These are phyloP conservation scores for Venustoraphidia nigricollis DNA, from an alignment of 2,888 invertebrate species.

Conservation along the genomic window DNA sequence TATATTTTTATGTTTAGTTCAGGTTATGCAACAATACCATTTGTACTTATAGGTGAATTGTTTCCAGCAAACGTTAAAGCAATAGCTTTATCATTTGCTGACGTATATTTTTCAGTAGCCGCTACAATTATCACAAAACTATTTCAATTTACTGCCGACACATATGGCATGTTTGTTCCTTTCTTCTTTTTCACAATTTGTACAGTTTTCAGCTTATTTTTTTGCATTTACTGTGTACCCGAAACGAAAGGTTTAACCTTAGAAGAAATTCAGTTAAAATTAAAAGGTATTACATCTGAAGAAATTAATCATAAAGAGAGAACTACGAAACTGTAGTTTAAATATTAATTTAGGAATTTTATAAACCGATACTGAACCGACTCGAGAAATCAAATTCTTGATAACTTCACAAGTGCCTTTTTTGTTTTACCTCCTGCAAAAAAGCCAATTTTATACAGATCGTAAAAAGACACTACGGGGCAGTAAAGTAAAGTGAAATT, in stretches of 20 bases:
- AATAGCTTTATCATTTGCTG: background rate
- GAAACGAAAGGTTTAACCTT: slow-evolving; percentile 24
- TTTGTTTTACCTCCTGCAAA: too few relatives aligned
- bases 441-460: too few relatives aligned
- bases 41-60: background rate
- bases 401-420: too few relatives aligned
- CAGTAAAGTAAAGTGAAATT: too few relatives aligned
- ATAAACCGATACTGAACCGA: too few relatives aligned
- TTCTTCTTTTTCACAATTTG: slow-evolving; percentile 18
- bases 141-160: slow-evolving; percentile 18
- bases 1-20: background rate
- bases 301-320: too few relatives aligned
- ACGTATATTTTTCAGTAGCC: background rate
- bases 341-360: too few relatives aligned
- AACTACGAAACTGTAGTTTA: too few relatives aligned
- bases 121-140: slow-evolving; percentile 14
- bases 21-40: slow-evolving; percentile 1
- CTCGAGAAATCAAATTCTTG: too few relatives aligned
- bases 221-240: slow-evolving; percentile 17
- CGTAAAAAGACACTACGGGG: too few relatives aligned
- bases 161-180: slow-evolving; percentile 19
- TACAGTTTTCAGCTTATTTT: slow-evolving; percentile 13
- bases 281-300: slow-evolving; percentile 12
- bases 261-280: slow-evolving; percentile 21
- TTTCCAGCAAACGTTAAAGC: slow-evolving; percentile 4